Evolutionary conservation across 2,888 invertebrate species (phyloP).

Genomic region (Alsophila aescularia): DNA sequence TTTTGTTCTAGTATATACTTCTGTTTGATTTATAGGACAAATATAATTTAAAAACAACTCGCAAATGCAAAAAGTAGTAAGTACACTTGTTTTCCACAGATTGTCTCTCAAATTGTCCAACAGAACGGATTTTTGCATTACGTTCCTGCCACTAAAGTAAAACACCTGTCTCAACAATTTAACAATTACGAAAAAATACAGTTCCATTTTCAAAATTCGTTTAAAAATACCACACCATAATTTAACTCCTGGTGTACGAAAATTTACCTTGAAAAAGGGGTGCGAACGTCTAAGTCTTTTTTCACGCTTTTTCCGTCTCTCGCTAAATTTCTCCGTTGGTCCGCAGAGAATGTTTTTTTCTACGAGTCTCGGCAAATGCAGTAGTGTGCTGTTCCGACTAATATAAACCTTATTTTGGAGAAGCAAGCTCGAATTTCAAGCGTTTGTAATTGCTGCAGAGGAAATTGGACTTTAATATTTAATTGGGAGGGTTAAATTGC

Average conservation of each 20-base stretch:
- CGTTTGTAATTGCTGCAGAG: conserved; percentile 8
- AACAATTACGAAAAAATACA: not conserved
- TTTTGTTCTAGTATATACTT: no score
- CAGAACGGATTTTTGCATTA: no score
- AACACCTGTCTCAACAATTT: not conserved
- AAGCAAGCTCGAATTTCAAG: conserved; percentile 39
- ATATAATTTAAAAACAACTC: no score
- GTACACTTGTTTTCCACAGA: no score
- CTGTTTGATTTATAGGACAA: no score
- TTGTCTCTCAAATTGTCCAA: no score
- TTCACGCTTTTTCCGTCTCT: conserved; percentile 57
- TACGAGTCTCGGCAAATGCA: conserved; percentile 46
- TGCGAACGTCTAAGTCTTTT: conserved; percentile 58
- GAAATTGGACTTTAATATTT: conserved; percentile 43
- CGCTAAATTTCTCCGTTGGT: conserved; percentile 73
- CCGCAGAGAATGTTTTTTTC: conserved; percentile 57
- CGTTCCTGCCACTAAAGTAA: no score
- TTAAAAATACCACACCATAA: conserved; percentile 39
- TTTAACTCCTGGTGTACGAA: conserved; percentile 53
- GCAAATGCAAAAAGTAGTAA: no score
- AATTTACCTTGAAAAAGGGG: conserved; percentile 59
- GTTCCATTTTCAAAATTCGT: conserved; percentile 29
- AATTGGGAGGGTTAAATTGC: conserved; percentile 40
- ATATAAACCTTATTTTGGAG: conserved; percentile 49
- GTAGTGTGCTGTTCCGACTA: conserved; percentile 47